Evolutionary conservation across 2,888 invertebrate genomes (phyloP).

Genomic region (Meandrusa payeni): DNA sequence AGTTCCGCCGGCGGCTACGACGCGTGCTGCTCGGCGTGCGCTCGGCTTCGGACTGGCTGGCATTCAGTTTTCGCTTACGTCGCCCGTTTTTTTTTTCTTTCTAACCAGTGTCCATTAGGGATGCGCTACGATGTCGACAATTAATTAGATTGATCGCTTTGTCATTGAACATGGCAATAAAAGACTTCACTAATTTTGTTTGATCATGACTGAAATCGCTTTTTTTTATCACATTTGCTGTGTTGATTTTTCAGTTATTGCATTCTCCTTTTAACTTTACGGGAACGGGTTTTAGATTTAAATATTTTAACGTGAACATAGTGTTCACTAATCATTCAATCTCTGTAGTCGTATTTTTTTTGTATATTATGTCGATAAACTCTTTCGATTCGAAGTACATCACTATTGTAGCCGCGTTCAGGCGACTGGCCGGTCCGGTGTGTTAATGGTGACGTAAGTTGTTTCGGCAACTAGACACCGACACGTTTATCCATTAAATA

Average conservation of each 20-base stretch:
- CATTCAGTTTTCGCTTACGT: constrained; percentile 44
- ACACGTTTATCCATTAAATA: constrained; percentile 26
- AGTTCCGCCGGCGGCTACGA: constrained; percentile 36
- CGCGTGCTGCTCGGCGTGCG: constrained; percentile 53
- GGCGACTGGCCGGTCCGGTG: constrained; percentile 52
- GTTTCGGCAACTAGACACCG: constrained; percentile 57
- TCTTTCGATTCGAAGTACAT: neutral
- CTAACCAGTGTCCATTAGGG: constrained; percentile 36
- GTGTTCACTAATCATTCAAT: no score
- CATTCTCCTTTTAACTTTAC: no score
- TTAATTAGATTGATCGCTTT: constrained; percentile 26
- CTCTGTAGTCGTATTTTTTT: no score
- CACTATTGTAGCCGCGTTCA: constrained; percentile 26
- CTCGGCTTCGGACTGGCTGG: constrained; percentile 52
- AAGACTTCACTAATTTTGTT: constrained; percentile 5
- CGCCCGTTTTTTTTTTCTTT: constrained; percentile 42
- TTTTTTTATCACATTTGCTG: neutral
- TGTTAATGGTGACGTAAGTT: constrained; percentile 66
- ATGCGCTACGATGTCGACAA: constrained; percentile 21
- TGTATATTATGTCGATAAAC: constrained; percentile 10
- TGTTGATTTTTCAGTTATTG: no score
- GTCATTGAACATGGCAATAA: constrained; percentile 12
- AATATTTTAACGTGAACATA: no score
- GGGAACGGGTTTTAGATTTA: no score
- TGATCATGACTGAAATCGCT: constrained; percentile 9